Percentiles rank a stretch among this genome's conserved stretches.
phyloP scores from a whole-genome alignment of 2,888 invertebrate species.

The Xiphydria camelus region DNA sequence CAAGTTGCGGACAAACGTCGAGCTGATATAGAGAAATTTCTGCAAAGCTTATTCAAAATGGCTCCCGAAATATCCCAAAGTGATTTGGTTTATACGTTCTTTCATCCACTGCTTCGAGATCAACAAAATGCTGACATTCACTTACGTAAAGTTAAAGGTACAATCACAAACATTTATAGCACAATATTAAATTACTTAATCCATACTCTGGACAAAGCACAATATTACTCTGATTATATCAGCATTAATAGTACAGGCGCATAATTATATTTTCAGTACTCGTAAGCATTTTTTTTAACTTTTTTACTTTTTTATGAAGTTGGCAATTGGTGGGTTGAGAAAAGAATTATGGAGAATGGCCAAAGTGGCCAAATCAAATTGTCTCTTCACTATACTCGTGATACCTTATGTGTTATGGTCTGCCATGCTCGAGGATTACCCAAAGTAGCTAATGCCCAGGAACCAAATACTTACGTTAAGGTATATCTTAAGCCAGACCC shows the following conservation, averaged over 20 bases:
- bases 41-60: conserved; percentile 81
- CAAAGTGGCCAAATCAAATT: conserved; percentile 76
- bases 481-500: conserved; percentile 92
- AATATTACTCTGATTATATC: too few species aligned
- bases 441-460: conserved; percentile 75
- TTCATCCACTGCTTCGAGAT: conserved; percentile 93
- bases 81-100: conserved; percentile 97
- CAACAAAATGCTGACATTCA: conserved; percentile 87
- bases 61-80: conserved; percentile 94
- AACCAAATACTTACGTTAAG: conserved; percentile 89
- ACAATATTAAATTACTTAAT: too few species aligned
- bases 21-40: conserved; percentile 84
- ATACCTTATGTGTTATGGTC: conserved; percentile 78
- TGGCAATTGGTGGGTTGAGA: conserved; percentile 55
- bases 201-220: background rate
- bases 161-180: too few species aligned
- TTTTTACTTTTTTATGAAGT: conserved; percentile 44
- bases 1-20: conserved; percentile 93
- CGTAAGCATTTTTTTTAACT: background rate
- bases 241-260: too few species aligned
- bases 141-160: conserved; percentile 78
- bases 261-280: too few species aligned
- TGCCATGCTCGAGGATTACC: conserved; percentile 90
- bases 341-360: conserved; percentile 47
- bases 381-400: conserved; percentile 75